These are phyloP conservation scores for Stenchaetothrips biformis DNA, from an alignment of 2,888 invertebrate genomes.

Conservation along the genomic window DNA sequence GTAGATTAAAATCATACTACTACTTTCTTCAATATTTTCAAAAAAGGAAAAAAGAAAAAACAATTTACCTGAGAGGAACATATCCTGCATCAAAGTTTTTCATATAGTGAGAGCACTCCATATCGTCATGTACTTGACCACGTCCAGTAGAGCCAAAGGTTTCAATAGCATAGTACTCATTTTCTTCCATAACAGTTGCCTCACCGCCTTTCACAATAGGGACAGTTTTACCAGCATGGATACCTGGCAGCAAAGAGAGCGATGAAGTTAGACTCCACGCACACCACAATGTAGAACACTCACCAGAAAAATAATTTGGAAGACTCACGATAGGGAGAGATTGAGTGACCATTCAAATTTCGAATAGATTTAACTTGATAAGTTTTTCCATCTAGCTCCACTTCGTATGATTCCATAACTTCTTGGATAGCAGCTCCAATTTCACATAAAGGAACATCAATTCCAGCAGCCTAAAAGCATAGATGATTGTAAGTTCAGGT, in stretches of 20 bases:
- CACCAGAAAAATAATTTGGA: not conserved
- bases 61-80: slow-evolving; percentile 73
- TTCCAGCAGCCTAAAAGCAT: slow-evolving; percentile 67
- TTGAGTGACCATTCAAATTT: slow-evolving; percentile 98
- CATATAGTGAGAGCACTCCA: slow-evolving; percentile 99
- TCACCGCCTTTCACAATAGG: slow-evolving; percentile 99
- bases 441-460: slow-evolving; percentile 96
- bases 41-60: not conserved
- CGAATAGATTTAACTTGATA: slow-evolving; percentile 96
- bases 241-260: slow-evolving; percentile 51
- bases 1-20: slow-evolving; percentile 27
- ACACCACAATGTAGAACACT: not conserved
- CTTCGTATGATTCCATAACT: slow-evolving; percentile 99
- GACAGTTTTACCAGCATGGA: slow-evolving; percentile 96
- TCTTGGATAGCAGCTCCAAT: slow-evolving; percentile 96
- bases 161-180: slow-evolving; percentile 98
- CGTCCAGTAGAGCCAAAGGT: slow-evolving; percentile 98
- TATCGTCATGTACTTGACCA: slow-evolving; percentile 93
- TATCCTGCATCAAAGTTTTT: slow-evolving; percentile 91
- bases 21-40: not conserved
- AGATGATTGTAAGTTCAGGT: not conserved
- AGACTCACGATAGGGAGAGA: slow-evolving; percentile 88
- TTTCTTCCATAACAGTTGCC: slow-evolving; percentile 96
- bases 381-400: slow-evolving; percentile 93
- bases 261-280: not conserved